These are phyloP conservation scores for human DNA, from an alignment of 2,113 vertebrate species.

Conservation along the genomic window DNA sequence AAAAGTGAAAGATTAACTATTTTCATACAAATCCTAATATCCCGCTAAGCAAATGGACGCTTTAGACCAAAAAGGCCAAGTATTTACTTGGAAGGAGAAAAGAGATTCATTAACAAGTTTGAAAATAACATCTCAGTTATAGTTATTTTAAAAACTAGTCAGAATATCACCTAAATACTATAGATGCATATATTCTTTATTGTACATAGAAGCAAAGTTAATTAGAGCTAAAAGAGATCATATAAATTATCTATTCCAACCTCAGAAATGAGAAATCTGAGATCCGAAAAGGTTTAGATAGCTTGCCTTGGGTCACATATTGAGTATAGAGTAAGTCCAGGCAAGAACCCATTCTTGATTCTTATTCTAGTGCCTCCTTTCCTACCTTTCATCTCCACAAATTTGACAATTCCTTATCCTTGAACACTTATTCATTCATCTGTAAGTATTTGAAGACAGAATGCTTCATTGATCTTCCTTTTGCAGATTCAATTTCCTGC, in stretches of 20 bases:
- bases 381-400: neutral
- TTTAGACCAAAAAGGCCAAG: neutral
- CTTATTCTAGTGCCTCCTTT: neutral
- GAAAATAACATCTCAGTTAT: neutral
- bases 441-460: constrained; percentile 77
- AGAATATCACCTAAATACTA: neutral
- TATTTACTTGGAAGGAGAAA: constrained; percentile 9
- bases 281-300: neutral
- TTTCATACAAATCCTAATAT: constrained; percentile 32
- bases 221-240: neutral
- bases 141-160: constrained; percentile 42
- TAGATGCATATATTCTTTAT: neutral
- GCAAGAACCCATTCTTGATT: neutral
- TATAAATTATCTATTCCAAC: neutral
- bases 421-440: constrained; percentile 69
- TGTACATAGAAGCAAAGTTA: neutral
- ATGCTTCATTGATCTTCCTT: constrained; percentile 54
- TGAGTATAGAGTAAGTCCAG: neutral
- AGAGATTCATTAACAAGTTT: constrained; percentile 24
- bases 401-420: constrained; percentile 75
- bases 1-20: constrained; percentile 34
- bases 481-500: constrained; percentile 66
- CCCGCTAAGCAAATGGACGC: neutral
- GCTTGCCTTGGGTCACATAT: neutral
- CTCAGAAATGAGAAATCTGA: neutral